Percentiles rank a stretch among this genome's conserved stretches.
These are phyloP conservation scores for Macropus fuliginosus DNA, from an alignment of 2,797 vertebrate species.

Conservation along the genomic window DNA sequence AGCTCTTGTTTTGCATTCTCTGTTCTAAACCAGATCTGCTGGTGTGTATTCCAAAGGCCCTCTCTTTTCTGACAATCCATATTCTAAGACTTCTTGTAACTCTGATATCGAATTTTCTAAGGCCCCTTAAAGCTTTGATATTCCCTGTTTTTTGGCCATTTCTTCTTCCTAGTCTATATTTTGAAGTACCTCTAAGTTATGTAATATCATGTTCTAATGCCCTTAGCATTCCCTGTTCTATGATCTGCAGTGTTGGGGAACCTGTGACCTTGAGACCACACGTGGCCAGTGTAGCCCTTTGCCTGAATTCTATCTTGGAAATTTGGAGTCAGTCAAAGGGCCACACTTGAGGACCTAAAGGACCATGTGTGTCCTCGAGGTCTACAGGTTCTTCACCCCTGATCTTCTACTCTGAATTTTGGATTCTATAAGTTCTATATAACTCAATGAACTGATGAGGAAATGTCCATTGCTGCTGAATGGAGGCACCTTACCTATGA, in stretches of 20 bases:
- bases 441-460: not conserved
- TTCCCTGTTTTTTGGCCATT: not conserved
- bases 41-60: not conserved
- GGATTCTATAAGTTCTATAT: not conserved
- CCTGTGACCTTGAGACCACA: too few relatives aligned
- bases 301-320: too few relatives aligned
- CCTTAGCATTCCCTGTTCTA: not conserved
- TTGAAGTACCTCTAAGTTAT: not conserved
- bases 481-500: too few relatives aligned
- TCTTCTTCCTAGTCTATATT: not conserved
- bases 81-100: not conserved
- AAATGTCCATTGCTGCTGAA: not conserved
- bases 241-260: not conserved
- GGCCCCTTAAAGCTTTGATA: not conserved
- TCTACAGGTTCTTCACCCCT: too few relatives aligned
- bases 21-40: not conserved
- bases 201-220: not conserved
- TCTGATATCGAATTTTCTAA: not conserved
- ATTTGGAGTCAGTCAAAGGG: too few relatives aligned
- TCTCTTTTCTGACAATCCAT: not conserved
- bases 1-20: too few relatives aligned
- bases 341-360: too few relatives aligned
- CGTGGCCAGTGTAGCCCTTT: too few relatives aligned
- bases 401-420: not conserved
- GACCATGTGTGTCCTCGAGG: too few relatives aligned